Evolutionary conservation across 2,113 vertebrate genomes (phyloP), one percentile per base, ranked within the genome.

Genomic region (Pyxicephalus adspersus): DNA sequence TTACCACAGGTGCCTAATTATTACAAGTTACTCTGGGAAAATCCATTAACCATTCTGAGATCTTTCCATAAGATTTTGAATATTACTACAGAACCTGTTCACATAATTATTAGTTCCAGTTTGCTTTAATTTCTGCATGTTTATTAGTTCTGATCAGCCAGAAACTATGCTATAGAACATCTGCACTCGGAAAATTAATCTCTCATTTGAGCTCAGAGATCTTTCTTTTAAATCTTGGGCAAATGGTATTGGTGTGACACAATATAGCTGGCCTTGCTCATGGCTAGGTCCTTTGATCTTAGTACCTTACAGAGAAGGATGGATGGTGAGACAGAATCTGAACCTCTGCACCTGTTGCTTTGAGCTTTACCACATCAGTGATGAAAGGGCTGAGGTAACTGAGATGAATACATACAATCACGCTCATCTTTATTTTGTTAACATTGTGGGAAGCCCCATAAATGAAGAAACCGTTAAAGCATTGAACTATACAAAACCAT

Each of bases 341-440:
- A 79, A 79, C 77, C 77, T 19, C 77, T 60, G 77, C 77, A 79
- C 77, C 77, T 79, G 77, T 79, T 79, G 64, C 65, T 79, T 79
- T 79, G 77, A 79, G 65, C 65, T 79, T 57, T 57, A 79, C 77
- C 77, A 79, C 65, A 79, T 79, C 64, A 79, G 25, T 68, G 77
- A 66, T 68, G 65, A 79, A 79, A 68, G 64, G 77, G 31, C 77
- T 50, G 54, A 68, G 77, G 54, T 68, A 79, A 77, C 61, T 65
- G 61, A 64, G 76, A 45, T 65, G 63, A 34, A 26, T 3, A 34
- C 13, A 54, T 70, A 68, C 58, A 31, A 78, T 79, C 64, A 79
- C 51, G 55, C 76, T 67, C 64, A 55, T 78, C 64, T 67, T 78
- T 64, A 50, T 76, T 45, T 79, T 68, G 77, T 68, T 25, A 60